These are phyloP conservation scores for Percopsis omiscomaycus DNA, from an alignment of 2,797 vertebrate genomes.

Conservation along the genomic window DNA sequence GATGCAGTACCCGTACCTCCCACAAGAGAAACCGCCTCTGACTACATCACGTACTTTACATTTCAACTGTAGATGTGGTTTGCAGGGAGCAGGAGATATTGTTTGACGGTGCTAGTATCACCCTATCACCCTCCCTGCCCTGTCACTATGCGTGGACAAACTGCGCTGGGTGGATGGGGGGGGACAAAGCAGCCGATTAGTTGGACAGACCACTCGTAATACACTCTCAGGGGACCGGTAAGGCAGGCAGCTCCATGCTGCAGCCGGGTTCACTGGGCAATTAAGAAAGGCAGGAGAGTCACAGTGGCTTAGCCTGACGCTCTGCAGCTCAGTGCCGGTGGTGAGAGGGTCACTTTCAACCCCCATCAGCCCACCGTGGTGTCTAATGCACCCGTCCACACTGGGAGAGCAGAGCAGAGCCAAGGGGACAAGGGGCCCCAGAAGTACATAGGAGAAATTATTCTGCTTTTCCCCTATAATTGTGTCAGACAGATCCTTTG, in stretches of 20 bases:
- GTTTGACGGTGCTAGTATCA: constrained; percentile 28
- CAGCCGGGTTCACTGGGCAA: constrained; percentile 72
- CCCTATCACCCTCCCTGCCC: constrained; percentile 39
- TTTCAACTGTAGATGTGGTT: background rate
- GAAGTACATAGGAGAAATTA: constrained; percentile 57
- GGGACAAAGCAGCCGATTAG: constrained; percentile 74
- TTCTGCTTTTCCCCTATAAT: constrained; percentile 66
- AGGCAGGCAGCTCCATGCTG: constrained; percentile 64
- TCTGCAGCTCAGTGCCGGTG: constrained; percentile 54
- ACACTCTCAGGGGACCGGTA: constrained; percentile 65
- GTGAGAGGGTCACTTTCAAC: constrained; percentile 71
- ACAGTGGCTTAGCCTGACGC: constrained; percentile 66
- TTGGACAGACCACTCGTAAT: constrained; percentile 68
- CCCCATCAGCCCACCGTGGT: constrained; percentile 66
- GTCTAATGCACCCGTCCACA: constrained; percentile 64
- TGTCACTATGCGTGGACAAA: constrained; percentile 65
- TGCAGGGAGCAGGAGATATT: constrained; percentile 7
- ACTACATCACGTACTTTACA: background rate
- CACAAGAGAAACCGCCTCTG: too few relatives aligned
- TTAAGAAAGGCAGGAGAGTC: constrained; percentile 68
- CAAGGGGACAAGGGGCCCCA: constrained; percentile 61
- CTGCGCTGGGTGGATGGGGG: constrained; percentile 52
- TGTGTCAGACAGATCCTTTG: constrained; percentile 71
- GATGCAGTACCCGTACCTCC: too few relatives aligned
- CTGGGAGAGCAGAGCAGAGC: constrained; percentile 50